Base-by-base conservation (phyloP, 2,797 vertebrate genomes). In the Zalophus californianus region DNA sequence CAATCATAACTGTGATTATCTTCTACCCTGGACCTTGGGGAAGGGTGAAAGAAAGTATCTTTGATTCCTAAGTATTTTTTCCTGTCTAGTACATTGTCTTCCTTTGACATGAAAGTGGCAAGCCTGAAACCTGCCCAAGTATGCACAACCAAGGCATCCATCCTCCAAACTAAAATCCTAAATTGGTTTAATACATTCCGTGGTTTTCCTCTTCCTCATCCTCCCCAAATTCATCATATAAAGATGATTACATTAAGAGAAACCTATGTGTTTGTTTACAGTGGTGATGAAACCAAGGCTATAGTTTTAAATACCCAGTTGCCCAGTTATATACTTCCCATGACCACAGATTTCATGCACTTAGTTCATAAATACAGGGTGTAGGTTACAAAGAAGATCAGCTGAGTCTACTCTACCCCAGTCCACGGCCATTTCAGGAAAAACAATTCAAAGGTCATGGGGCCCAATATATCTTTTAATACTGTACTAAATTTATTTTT, bases 11-110 rank as follows among this genome's bases (percentile, higher is more conserved):
- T 60, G 18, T 44, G 60, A 21, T 29, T 89, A 38, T 85, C 78
- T 62, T 95, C 21, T 82, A 75, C 52, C 18, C 0, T 94, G 85
- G 52, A 73, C 86, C 6, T 41, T 68, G n/a, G 75, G 38, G 35
- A 88, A 8, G n/a, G 10, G 44, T 64, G 89, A 94, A 96, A 91
- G 86, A 91, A 96, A 86, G 16, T 94, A n/a, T 66, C 16, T 77
- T 93, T 64, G 32, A 75, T 95, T 87, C 9, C 80, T 85, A 72
- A 90, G 56, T 77, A 21, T 72, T 85, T 82, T 86, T 62, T 77
- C 41, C 9, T 77, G 38, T 38, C 60, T 54, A 11, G 32, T 68
- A 52, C 5, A 87, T 56, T 82, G 75, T 44, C 27, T 85, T 92
- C 54, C 41, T 80, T 85, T 21, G 16, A 80, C 18, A 5, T 66